phyloP scores from a whole-genome alignment of 2,113 vertebrate genomes.

The Machaerirhynchus nigripectus region DNA sequence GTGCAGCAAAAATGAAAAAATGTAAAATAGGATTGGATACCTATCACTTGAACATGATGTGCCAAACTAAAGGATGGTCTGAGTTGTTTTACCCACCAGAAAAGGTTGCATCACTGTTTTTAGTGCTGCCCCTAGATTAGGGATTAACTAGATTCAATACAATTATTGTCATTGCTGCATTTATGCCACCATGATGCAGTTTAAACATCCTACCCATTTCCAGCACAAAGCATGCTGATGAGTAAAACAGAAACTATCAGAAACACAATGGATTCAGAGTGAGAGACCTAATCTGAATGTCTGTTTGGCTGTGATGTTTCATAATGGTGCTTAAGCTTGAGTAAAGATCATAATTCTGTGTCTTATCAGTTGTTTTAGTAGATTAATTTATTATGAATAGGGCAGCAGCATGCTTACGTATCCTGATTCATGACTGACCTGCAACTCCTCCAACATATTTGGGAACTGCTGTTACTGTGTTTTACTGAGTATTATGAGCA shows the following conservation, averaged over 20 bases:
- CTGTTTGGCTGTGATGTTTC: background rate
- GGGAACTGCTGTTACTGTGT: background rate
- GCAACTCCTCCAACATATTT: background rate
- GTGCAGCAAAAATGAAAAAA: background rate
- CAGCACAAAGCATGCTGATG: background rate
- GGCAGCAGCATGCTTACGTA: rapidly evolving
- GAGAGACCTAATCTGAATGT: background rate
- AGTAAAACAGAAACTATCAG: background rate
- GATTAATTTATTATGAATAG: background rate
- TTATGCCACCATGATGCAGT: background rate
- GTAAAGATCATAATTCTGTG: background rate
- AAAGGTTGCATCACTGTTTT: background rate
- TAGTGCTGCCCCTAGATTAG: background rate
- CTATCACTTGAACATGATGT: background rate
- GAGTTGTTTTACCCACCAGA: background rate
- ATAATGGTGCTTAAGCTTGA: background rate
- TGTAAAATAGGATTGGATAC: background rate
- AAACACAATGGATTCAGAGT: background rate
- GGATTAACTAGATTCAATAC: background rate
- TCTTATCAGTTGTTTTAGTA: background rate
- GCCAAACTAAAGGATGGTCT: background rate
- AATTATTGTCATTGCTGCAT: background rate
- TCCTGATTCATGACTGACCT: background rate
- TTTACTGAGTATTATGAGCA: background rate
- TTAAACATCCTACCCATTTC: background rate